phyloP scores from a whole-genome alignment of 2,797 vertebrate genomes.

The Sciurus vulgaris region DNA sequence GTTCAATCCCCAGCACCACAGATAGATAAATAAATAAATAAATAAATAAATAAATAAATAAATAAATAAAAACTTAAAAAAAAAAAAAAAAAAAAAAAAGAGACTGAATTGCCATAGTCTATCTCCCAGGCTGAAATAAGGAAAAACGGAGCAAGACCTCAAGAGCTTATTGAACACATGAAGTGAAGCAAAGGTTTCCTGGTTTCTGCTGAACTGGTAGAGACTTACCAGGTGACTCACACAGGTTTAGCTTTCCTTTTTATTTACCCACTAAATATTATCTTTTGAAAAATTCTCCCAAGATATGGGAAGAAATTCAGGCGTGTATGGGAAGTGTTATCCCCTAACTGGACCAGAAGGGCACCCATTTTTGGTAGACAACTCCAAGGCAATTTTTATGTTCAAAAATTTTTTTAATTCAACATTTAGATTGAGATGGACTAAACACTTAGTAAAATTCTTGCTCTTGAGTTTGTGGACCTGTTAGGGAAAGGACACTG shows the following conservation, averaged over 20 bases:
- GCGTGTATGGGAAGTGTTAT: not conserved
- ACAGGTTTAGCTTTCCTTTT: constrained; percentile 17
- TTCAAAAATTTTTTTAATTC: constrained; percentile 12
- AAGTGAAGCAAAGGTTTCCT: constrained; percentile 42
- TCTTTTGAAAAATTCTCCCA: constrained; percentile 20
- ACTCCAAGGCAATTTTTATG: constrained; percentile 7
- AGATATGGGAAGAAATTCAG: not conserved
- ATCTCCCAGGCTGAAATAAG: not conserved
- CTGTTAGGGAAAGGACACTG: constrained; percentile 4
- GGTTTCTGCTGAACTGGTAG: not conserved
- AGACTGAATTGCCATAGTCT: not conserved
- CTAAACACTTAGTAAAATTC: not conserved
- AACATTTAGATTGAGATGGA: constrained; percentile 40
- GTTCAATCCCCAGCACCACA: too few species aligned
- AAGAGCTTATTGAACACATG: not conserved
- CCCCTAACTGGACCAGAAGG: not conserved
- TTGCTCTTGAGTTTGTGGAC: constrained; percentile 54
- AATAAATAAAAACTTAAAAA: too few species aligned
- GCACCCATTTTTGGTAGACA: constrained; percentile 15
- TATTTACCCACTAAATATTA: constrained; percentile 52
- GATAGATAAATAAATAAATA: too few species aligned
- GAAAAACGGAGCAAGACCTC: not conserved
- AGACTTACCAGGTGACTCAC: not conserved
- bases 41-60: too few species aligned
- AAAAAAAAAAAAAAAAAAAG: not conserved